Base-by-base conservation (phyloP, 2,888 invertebrate genomes). In the Nemoura dubitans region DNA sequence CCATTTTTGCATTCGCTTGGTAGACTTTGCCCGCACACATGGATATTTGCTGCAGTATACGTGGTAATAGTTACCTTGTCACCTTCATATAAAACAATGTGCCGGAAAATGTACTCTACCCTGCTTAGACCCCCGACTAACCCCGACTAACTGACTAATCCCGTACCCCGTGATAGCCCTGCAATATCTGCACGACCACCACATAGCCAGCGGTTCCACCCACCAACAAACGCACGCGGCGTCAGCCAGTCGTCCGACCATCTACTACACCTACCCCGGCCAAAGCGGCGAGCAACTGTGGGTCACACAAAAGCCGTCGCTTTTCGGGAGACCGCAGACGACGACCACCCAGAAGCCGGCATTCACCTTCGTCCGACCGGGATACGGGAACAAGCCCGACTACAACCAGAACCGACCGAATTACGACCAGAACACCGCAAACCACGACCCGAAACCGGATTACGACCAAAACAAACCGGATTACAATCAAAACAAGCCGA, bases 331-430 rank as follows among this genome's bases (percentile, higher is more conserved):
- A 14, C 76, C 84, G 27, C 84, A 84, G 16, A 21, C 27, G 14
- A 14, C 27, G 28, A 43, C 84, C 0, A 84, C 43, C 76, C 27
- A 59, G 14, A 84, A 84, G 59, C 84, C 84, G 27, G 59, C 16
- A 76, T 84, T 84, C 84, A 84, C 76, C 0, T 84, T 84, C 76
- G 29, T 84, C 27, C 27, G 84, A 27, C 89, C 89, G 10, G 87
- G 89, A 0, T 90, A 90, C 86, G 90, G 90, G 83, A 91, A 91
- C 85, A 92, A 92, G 88, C 92, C 92, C 83, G 91, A 91, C 88
- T 89, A 91, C 88, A 90, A 92, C 88, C 89, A 90, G 88, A 90
- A 91, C 16, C 90, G 90, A 88, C 89, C 90, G 26, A 88, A 89
- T 88, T 90, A 89, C 88, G 89, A 90, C 89, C 90, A 90, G 25